Base-by-base conservation (phyloP, 2,888 invertebrate genomes). In the Cremastinae sp. region DNA sequence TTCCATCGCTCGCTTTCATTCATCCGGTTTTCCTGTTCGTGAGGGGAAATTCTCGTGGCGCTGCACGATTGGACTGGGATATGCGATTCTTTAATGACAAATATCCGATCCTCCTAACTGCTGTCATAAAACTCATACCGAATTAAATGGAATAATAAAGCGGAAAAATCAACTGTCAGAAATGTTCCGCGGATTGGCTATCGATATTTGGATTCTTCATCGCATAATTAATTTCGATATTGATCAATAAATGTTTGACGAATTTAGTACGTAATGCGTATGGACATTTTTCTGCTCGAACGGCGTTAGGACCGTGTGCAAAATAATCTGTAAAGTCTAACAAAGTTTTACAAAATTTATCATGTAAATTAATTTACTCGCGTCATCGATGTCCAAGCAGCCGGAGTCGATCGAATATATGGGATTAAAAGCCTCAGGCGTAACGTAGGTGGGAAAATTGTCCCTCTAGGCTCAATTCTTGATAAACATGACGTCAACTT, bases 291-390 rank as follows among this genome's bases (percentile, higher is more conserved):
- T n/a, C n/a, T n/a, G n/a, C n/a, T n/a, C n/a, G n/a, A n/a, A n/a
- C n/a, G n/a, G n/a, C n/a, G n/a, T n/a, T n/a, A n/a, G n/a, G n/a
- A n/a, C n/a, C n/a, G n/a, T n/a, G n/a, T n/a, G n/a, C n/a, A n/a
- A n/a, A n/a, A n/a, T n/a, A n/a, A n/a, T n/a, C n/a, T n/a, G n/a
- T n/a, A n/a, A n/a, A n/a, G n/a, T n/a, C n/a, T n/a, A n/a, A n/a
- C n/a, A n/a, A n/a, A n/a, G n/a, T n/a, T n/a, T n/a, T n/a, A n/a
- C n/a, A n/a, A n/a, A n/a, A n/a, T n/a, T n/a, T n/a, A n/a, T n/a
- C n/a, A n/a, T n/a, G n/a, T n/a, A n/a, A n/a, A n/a, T n/a, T n/a
- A 79, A 80, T 84, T 82, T 83, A 79, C 82, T 79, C 79, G 78
- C 75, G 78, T 66, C 76, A 78, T 80, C 84, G 78, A 74, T 79